These are phyloP conservation scores for Myxocyprinus asiaticus DNA, from an alignment of 2,113 vertebrate species.

Conservation along the genomic window DNA sequence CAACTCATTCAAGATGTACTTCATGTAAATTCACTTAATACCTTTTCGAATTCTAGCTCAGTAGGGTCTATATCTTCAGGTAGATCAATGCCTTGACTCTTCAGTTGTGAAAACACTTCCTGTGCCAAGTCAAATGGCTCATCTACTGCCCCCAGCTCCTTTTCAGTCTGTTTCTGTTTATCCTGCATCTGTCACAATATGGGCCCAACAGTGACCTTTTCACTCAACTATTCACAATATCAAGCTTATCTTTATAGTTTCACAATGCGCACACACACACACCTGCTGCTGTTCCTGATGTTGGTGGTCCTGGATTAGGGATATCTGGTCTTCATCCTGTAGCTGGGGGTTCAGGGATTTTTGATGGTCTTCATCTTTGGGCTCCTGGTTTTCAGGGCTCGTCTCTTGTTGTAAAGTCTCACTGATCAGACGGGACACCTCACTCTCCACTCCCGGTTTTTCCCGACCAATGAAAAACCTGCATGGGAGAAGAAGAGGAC, in stretches of 20 bases:
- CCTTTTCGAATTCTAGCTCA: constrained; percentile 77
- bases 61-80: constrained; percentile 71
- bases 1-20: background rate
- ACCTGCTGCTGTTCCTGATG: constrained; percentile 48
- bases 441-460: constrained; percentile 86
- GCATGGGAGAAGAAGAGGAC: constrained; percentile 8
- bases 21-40: constrained; percentile 43
- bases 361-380: constrained; percentile 16
- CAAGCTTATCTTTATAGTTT: constrained; percentile 10
- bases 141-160: constrained; percentile 71
- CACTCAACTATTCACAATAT: too few species aligned
- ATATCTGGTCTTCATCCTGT: constrained; percentile 4
- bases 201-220: background rate
- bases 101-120: constrained; percentile 75
- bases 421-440: constrained; percentile 87
- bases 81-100: constrained; percentile 70
- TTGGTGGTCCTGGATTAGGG: background rate
- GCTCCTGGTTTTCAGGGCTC: constrained; percentile 44
- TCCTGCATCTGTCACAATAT: constrained; percentile 29
- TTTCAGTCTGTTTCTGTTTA: constrained; percentile 32
- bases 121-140: constrained; percentile 27
- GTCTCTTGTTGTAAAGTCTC: constrained; percentile 88
- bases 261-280: background rate
- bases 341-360: too few species aligned
- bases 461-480: constrained; percentile 85